Evolutionary conservation across 1,140 invertebrate genomes (phyloP), one percentile per base, ranked within the genome.

Genomic region (Thrips palmi): DNA sequence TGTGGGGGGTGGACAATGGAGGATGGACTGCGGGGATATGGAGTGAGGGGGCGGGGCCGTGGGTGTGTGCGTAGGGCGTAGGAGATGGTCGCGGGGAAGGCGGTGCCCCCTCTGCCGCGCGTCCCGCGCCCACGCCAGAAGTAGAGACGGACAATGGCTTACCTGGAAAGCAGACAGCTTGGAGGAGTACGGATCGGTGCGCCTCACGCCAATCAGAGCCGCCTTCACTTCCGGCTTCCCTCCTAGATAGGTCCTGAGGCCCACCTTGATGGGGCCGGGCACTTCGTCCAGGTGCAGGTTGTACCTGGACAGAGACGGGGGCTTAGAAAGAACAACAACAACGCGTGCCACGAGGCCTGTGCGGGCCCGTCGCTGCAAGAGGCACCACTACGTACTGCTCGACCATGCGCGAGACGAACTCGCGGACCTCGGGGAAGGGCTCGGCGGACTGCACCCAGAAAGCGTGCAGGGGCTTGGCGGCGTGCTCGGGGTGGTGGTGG

Each of bases 151-250:
- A n/a, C n/a, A n/a, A 44, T 22, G 21, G 45, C 47, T 52, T 57
- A 83, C 79, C 64, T 74, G 70, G 62, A 85, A 77, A 41, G 63
- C 53, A 18, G 68, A 51, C 14, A 86, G 52, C 45, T 71, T 54
- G 33, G 67, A 53, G 18, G 76, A 74, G 52, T 71, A 74, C 0
- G 88, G 86, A 65, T 97, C 89, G 5, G 74, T 80, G 43, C 68
- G 65, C 45, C 89, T 65, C 14, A 77, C 85, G 22, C 91, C 91
- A 76, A 96, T 85, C 2, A 96, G 59, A 38, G 81, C 75, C 2
- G 79, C 85, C 57, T 81, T 80, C 4, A 92, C 63, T 31, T 68
- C 52, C 1, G 67, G 64, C 51, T 74, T 70, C 10, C 74, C 59
- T 1, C 62, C 47, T 7, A 81, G 52, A 31, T 89, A 55, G 14